Percentiles rank a stretch among this genome's conserved stretches.
Evolutionary conservation across 92 coral and sea anemone genomes (phyloP).

Genomic region (Actinernus sp.): DNA sequence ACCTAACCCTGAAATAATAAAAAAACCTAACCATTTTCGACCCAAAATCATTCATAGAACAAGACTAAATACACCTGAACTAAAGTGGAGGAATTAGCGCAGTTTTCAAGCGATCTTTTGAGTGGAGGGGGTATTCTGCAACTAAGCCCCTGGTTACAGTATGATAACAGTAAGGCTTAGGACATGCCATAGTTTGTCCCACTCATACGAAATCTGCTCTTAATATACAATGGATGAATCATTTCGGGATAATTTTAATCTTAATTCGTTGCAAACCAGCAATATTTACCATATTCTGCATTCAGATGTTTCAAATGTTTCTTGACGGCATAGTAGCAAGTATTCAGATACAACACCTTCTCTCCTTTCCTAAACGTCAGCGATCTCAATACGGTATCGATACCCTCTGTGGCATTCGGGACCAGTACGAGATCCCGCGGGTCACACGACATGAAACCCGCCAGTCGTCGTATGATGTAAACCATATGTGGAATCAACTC

Average conservation of each 20-base stretch:
- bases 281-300: conserved; percentile 46
- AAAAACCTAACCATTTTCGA: no score
- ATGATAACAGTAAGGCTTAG: no score
- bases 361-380: conserved; percentile 58
- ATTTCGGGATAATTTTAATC: not conserved
- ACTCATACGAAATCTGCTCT: no score
- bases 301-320: conserved; percentile 38
- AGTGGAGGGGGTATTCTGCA: no score
- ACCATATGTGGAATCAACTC: conserved; percentile 58
- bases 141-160: no score
- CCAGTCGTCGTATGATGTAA: conserved; percentile 57
- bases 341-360: conserved; percentile 56
- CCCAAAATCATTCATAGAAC: no score
- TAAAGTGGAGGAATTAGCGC: no score
- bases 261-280: no score
- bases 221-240: not conserved
- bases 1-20: no score
- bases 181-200: no score
- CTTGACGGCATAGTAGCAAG: conserved; percentile 73
- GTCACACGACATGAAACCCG: conserved; percentile 71
- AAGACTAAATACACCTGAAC: no score
- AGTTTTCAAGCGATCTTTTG: no score
- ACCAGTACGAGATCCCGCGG: conserved; percentile 62
- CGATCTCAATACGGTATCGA: conserved; percentile 58
- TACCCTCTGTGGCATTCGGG: conserved; percentile 64